Evolutionary conservation across 2,888 invertebrate genomes (phyloP), one percentile per base, ranked within the genome.

Genomic region (Metellina segmentata): DNA sequence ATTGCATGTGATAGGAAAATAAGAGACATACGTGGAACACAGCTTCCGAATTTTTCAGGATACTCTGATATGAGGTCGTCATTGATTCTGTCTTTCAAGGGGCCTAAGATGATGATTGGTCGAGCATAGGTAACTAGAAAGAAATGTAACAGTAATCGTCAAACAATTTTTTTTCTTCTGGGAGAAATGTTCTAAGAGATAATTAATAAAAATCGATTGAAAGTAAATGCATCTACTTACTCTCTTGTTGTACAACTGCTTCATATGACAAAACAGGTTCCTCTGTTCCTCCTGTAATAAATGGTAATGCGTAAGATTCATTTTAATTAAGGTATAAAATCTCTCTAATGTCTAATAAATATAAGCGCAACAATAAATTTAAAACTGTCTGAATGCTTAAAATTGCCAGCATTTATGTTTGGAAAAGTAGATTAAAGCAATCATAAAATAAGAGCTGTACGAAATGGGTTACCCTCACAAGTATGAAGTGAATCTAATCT

Each of bases 41-140:
- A 99, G 96, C 98, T 99, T 94, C 99, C 99, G 95, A 99, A 99
- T 95, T 98, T 98, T 94, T 99, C 99, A n/a, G 99, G 99, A 95
- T 98, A 99, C 95, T 99, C 99, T n/a, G 98, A 98, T 95, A 99
- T 99, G 93, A 99, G 97, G 96, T 99, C 99, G 95, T 99, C 99
- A 95, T 99, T 99, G 95, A 99, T 98, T 94, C 99, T 97, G 96
- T 99, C 99, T 96, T 99, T 99, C 92, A 99, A 96, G 72, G 99
- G 99, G 92, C 99, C 99, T 94, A 99, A 96, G 94, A 99, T 98
- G 94, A 99, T 99, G 91, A 99, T 99, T 78, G 99, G 99, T 94
- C 99, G 96, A 89, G 99, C 98, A 96, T 99, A 99, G 94, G 96
- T 97, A 94, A 99, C 98, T 92, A 85, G 83, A 91, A 85, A 78